A percentile compares a stretch with the other conserved stretches of the same genome.
phyloP scores from a whole-genome alignment of 2,113 vertebrate genomes.

The Pteronura brasiliensis region DNA sequence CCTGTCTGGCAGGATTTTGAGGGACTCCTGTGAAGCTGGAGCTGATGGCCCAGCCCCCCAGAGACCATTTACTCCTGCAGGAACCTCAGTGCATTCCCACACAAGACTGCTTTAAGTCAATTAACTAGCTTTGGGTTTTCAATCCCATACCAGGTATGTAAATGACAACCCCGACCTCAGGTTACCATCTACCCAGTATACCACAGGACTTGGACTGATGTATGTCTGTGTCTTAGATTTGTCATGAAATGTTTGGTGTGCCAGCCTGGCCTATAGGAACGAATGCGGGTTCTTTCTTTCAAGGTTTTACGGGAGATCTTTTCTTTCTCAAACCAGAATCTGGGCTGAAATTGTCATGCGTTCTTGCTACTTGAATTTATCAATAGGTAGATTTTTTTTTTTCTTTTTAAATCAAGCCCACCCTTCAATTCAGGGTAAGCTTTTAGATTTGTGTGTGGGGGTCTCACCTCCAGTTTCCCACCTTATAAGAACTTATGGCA shows the following conservation, averaged over 20 bases:
- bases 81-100: no score
- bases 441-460: background rate
- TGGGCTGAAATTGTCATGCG: background rate
- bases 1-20: background rate
- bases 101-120: background rate
- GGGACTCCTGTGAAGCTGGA: background rate
- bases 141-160: background rate
- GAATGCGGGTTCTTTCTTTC: background rate
- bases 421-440: background rate
- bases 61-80: background rate
- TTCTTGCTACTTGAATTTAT: background rate
- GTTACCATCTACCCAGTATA: background rate
- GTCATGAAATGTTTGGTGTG: background rate
- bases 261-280: fast-evolving
- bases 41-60: background rate
- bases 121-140: background rate
- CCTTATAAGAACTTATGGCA: background rate
- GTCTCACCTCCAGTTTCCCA: background rate
- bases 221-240: background rate
- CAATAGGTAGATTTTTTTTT: background rate
- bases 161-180: fast-evolving
- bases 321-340: background rate
- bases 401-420: background rate
- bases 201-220: background rate
- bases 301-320: background rate